Percentiles rank a stretch among this genome's conserved stretches.
Conservation (phyloP, 2,888 invertebrate genomes). For the Opisthograptis luteolata region DNA sequence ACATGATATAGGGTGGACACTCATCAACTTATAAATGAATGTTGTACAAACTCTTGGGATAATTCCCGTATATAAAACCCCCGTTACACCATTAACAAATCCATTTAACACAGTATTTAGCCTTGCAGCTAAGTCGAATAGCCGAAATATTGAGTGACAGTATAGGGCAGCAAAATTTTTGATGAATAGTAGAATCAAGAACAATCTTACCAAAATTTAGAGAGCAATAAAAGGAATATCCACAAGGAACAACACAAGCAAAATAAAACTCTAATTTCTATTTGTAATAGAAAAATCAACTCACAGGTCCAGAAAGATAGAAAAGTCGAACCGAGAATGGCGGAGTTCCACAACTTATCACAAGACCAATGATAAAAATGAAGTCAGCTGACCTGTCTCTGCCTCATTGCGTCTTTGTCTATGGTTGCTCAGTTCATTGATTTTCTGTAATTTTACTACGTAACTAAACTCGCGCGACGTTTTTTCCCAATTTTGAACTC, state of each 20-base stretch:
- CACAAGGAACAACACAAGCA: constrained; percentile 61
- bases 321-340: constrained; percentile 82
- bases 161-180: constrained; percentile 47
- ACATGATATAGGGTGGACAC: constrained; percentile 55
- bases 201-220: constrained; percentile 58
- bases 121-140: constrained; percentile 21
- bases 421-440: constrained; percentile 61
- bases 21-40: background rate
- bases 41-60: background rate
- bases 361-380: constrained; percentile 83
- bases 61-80: background rate
- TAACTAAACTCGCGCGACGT: too few species aligned
- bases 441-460: constrained; percentile 42
- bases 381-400: constrained; percentile 83
- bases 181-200: constrained; percentile 55
- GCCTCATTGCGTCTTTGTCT: constrained; percentile 63
- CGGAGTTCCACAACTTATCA: constrained; percentile 82
- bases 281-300: constrained; percentile 62
- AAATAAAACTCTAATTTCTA: constrained; percentile 44
- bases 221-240: constrained; percentile 41
- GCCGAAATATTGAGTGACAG: constrained; percentile 46
- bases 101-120: background rate
- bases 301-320: constrained; percentile 79
- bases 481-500: background rate
- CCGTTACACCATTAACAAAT: background rate